Percentiles rank a stretch among this genome's conserved stretches.
phyloP scores from a whole-genome alignment of 2,797 vertebrate genomes.

The Champsocephalus esox region DNA sequence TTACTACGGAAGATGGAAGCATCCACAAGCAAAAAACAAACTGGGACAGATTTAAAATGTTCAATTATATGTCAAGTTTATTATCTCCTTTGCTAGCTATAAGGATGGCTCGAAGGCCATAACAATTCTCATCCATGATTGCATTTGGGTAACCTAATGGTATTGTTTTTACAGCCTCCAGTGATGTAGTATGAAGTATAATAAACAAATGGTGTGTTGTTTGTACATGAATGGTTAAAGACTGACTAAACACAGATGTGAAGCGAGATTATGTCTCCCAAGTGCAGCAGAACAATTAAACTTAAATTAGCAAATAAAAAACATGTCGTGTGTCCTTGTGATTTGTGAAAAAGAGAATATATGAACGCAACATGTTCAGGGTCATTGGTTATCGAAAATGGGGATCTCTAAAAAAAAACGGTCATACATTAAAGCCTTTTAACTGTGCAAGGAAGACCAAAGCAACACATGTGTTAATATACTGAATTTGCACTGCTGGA shows the following conservation, averaged over 20 bases:
- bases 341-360: not conserved
- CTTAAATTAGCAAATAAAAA: not conserved
- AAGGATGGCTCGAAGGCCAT: constrained; percentile 34
- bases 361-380: not conserved
- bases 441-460: not conserved
- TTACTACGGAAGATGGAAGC: constrained; percentile 23
- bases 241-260: not conserved
- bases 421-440: constrained; percentile 1
- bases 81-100: constrained; percentile 8
- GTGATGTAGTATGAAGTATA: not conserved
- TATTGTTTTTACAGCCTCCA: not conserved
- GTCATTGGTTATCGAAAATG: not conserved
- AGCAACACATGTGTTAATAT: not conserved
- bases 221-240: constrained; percentile 1
- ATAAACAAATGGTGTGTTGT: constrained; percentile 14
- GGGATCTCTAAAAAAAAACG: not conserved
- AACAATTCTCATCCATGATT: constrained; percentile 35
- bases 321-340: not conserved
- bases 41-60: constrained; percentile 18
- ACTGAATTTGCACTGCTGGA: not conserved
- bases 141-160: constrained; percentile 29
- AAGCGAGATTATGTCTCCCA: not conserved
- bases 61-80: constrained; percentile 37
- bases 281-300: not conserved
- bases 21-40: constrained; percentile 15